Conservation (phyloP, 1,140 invertebrate species). For the Antheraea pernyi region DNA sequence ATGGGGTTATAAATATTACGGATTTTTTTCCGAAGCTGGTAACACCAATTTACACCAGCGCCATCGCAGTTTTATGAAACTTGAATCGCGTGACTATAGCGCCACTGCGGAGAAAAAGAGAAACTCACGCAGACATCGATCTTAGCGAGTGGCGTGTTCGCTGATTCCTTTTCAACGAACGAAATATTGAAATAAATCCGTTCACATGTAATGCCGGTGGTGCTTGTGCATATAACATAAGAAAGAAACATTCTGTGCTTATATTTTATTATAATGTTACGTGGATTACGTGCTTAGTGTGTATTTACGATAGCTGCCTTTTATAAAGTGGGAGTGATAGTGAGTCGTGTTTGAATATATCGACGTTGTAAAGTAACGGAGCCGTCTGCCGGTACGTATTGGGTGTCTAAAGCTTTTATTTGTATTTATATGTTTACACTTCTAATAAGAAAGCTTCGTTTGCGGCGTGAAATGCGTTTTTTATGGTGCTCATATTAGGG, state of each 20-base stretch:
- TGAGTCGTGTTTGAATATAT: slow-evolving; percentile 34
- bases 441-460: slow-evolving; percentile 20
- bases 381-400: slow-evolving; percentile 60
- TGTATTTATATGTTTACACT: slow-evolving; percentile 32
- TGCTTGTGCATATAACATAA: slow-evolving; percentile 67
- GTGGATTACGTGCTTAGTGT: slow-evolving; percentile 68
- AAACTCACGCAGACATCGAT: slow-evolving; percentile 70
- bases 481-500: slow-evolving; percentile 29
- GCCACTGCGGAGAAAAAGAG: slow-evolving; percentile 50
- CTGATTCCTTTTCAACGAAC: slow-evolving; percentile 52
- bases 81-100: slow-evolving; percentile 42
- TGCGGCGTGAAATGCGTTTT: slow-evolving; percentile 26
- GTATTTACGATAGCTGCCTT: slow-evolving; percentile 47
- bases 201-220: slow-evolving; percentile 63
- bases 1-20: not conserved
- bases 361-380: slow-evolving; percentile 42
- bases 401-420: slow-evolving; percentile 36
- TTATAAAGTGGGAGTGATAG: slow-evolving; percentile 45
- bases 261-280: slow-evolving; percentile 59
- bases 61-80: slow-evolving; percentile 27
- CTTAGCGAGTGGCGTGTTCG: slow-evolving; percentile 55
- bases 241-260: slow-evolving; percentile 55
- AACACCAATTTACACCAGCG: slow-evolving; percentile 15
- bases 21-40: not conserved
- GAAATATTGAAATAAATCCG: slow-evolving; percentile 54